Conservation (phyloP, 2,888 invertebrate species). For the Cacoxenus indagator region DNA sequence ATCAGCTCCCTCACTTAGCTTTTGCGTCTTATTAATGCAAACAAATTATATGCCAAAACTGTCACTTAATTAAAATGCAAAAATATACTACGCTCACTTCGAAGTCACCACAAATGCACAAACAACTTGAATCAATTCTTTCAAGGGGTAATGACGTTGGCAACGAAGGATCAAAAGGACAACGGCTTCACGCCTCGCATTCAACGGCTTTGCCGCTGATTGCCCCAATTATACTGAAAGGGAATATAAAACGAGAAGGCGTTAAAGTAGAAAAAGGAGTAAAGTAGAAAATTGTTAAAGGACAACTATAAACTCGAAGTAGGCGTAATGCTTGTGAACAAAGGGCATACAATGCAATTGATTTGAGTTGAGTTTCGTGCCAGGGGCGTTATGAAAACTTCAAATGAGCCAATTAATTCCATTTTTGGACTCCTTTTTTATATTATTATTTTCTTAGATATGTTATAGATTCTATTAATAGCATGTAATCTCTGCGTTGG, state of each 20-base stretch:
- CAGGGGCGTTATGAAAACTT: too few species aligned
- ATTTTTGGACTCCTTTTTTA: too few species aligned
- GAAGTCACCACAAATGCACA: slow-evolving; percentile 1
- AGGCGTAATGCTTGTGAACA: not conserved
- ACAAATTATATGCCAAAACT: slow-evolving; percentile 26
- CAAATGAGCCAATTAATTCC: too few species aligned
- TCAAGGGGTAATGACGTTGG: not conserved
- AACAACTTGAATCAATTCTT: not conserved
- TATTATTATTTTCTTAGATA: too few species aligned
- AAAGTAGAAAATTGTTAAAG: not conserved
- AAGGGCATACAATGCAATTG: too few species aligned
- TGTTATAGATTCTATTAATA: too few species aligned
- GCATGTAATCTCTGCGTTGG: too few species aligned
- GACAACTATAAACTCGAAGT: not conserved
- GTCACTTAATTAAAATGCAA: slow-evolving; percentile 61
- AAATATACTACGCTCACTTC: not conserved
- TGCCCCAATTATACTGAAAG: slow-evolving; percentile 60
- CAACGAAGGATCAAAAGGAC: not conserved
- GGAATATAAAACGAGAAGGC: slow-evolving; percentile 54
- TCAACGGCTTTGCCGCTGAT: slow-evolving; percentile 56
- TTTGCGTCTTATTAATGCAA: slow-evolving; percentile 23
- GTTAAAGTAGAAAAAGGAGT: slow-evolving; percentile 29
- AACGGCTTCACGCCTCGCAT: slow-evolving; percentile 34
- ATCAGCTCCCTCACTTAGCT: not conserved
- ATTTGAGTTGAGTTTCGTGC: too few species aligned